phyloP scores from a whole-genome alignment of 2,113 vertebrate genomes.

The Thinocorus orbignyianus region DNA sequence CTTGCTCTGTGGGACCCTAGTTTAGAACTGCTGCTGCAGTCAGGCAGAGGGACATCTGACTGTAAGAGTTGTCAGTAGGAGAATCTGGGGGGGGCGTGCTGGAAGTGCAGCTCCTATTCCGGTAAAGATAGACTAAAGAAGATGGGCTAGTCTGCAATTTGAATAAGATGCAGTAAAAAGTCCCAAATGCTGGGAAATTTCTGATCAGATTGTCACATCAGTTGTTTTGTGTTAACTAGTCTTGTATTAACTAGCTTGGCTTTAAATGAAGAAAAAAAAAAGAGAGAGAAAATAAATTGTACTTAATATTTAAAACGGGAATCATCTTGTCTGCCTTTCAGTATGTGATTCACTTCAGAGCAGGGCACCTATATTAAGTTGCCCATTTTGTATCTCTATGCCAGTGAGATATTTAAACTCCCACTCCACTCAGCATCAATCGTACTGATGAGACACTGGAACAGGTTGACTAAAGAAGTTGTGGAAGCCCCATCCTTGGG shows the following conservation, averaged over 20 bases:
- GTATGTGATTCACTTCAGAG: background rate
- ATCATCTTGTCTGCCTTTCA: background rate
- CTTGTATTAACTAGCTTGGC: background rate
- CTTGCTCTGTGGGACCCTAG: background rate
- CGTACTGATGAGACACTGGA: too few species aligned
- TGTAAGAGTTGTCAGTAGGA: background rate
- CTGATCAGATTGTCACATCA: background rate
- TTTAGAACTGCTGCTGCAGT: background rate
- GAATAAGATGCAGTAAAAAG: background rate
- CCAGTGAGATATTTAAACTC: background rate
- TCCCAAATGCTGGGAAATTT: background rate
- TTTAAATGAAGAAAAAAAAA: background rate
- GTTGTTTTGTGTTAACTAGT: background rate
- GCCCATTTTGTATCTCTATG: background rate
- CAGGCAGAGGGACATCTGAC: background rate
- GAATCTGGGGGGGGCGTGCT: background rate
- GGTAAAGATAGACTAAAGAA: background rate
- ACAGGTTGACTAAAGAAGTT: too few species aligned
- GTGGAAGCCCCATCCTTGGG: too few species aligned
- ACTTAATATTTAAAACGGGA: background rate
- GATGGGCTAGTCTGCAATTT: background rate
- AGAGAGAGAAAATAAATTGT: background rate
- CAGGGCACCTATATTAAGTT: background rate
- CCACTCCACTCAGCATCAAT: background rate
- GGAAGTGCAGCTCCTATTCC: background rate